These are phyloP conservation scores for Brachyrhaphis roseni DNA, from an alignment of 2,797 vertebrate species.

Conservation along the genomic window DNA sequence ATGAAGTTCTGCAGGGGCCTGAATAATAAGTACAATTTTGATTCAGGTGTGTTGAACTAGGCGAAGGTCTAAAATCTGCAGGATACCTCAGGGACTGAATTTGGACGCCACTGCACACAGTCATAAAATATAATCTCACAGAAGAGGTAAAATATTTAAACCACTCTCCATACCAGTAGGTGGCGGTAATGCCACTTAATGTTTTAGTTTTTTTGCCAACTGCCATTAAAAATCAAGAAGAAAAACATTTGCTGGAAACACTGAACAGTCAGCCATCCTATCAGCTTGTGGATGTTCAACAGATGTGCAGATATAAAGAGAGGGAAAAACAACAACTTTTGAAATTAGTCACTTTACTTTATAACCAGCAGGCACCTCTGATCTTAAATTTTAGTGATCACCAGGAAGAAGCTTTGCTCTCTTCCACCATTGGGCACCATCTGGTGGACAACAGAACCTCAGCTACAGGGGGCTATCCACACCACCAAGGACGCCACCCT, in stretches of 20 bases:
- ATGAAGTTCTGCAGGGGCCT: background rate
- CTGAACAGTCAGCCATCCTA: constrained; percentile 70
- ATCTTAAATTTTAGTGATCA: constrained; percentile 85
- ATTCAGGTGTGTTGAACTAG: background rate
- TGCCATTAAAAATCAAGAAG: too few species aligned
- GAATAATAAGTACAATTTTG: background rate
- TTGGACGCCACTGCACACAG: background rate
- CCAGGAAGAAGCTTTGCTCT: constrained; percentile 77
- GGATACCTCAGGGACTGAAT: background rate
- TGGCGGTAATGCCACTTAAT: too few species aligned
- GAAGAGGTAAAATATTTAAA: constrained; percentile 58
- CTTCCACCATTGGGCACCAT: constrained; percentile 88
- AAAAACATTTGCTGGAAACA: constrained; percentile 60
- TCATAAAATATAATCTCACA: constrained; percentile 34
- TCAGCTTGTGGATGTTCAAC: constrained; percentile 82
- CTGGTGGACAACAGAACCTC: constrained; percentile 85
- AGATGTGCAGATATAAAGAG: constrained; percentile 89
- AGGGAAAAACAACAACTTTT: constrained; percentile 32
- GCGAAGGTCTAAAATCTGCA: background rate
- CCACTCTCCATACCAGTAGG: too few species aligned
- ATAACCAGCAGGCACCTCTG: constrained; percentile 75
- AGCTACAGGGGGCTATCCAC: constrained; percentile 66
- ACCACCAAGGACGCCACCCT: constrained; percentile 81
- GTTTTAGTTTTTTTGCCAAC: background rate
- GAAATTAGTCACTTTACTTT: constrained; percentile 85